Base-by-base conservation (phyloP, 23 tunicate genomes). In the Phallusia fumigata region DNA sequence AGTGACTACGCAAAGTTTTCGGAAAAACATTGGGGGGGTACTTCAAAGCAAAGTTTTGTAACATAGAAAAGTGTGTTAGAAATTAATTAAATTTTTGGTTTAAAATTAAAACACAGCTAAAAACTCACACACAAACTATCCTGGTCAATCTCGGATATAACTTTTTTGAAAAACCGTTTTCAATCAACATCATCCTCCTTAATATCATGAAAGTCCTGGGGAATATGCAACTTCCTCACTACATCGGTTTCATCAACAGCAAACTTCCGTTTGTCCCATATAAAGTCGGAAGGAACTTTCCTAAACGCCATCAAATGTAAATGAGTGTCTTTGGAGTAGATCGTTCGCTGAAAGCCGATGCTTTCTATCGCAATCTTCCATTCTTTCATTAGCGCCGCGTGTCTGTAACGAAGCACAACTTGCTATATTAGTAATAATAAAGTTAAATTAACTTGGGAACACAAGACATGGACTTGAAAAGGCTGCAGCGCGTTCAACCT, bases 251-350 rank as follows among this genome's bases (percentile, higher is more conserved):
- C 15, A 16, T 58, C 28, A 8, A 24, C 15, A 6, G 30, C 22
- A 19, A 13, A 22, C 35, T 79, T 83, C 35, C 87, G 51, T 65
- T 58, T 83, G 73, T 91, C 96, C 90, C 90, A 86, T 30, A 91
- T 76, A 79, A 65, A 86, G 79, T 91, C 88, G 0, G 30, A 32
- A 21, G 96, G 90, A 53, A 91, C 85, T 83, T 91, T 91, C 32
- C 96, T 83, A 75, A 91, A 91, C 65, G 90, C 96, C 51, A 91
- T 65, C 13, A 91, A 83, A 86, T 91, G 96, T 0, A 91, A 50
- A 52, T 91, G 96, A 30, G 34, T 72, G 64, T 91, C 96, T 83
- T 91, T 91, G 19, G 32, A 50, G 84, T 91, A 91, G 32, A 82
- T 82, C 16, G 86, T 35, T 78, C 96, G 81, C 35, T 86, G 85